phyloP scores from a whole-genome alignment of 2,113 vertebrate species.

The Micronycteris hirsuta region DNA sequence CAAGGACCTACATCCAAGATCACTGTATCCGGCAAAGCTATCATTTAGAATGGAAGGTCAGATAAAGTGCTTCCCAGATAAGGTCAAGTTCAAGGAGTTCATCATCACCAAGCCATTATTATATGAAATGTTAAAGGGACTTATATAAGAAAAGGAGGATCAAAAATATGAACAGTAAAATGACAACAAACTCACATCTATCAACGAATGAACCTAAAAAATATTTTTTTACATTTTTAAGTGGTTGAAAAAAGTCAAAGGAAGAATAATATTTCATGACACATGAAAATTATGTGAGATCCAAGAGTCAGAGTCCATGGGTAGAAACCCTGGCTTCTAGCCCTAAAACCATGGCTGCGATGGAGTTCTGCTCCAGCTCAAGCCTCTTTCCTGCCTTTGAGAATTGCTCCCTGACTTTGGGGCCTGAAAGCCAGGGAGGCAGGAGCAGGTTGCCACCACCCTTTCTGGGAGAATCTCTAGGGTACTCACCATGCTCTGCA shows the following conservation, averaged over 20 bases:
- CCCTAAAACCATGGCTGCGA: background rate
- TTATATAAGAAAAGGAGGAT: too few relatives aligned
- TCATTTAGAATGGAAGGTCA: too few relatives aligned
- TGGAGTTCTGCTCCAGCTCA: background rate
- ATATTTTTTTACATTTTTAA: background rate
- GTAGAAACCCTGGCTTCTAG: background rate
- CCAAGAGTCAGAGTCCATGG: background rate
- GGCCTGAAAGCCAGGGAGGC: background rate
- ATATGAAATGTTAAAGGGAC: too few relatives aligned
- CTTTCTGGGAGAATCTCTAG: background rate
- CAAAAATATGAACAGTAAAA: too few relatives aligned
- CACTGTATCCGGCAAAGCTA: too few relatives aligned
- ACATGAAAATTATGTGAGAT: background rate
- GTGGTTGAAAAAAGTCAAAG: background rate
- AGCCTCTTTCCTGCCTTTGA: background rate
- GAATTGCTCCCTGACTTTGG: background rate
- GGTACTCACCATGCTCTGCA: slow-evolving; percentile 23
- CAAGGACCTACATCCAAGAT: too few relatives aligned
- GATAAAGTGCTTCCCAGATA: too few relatives aligned
- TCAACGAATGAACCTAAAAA: too few relatives aligned
- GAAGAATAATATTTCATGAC: background rate
- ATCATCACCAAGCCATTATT: too few relatives aligned
- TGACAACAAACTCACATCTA: too few relatives aligned
- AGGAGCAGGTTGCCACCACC: background rate
- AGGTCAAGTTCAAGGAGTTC: too few relatives aligned